These are phyloP conservation scores for Polymixis flavicincta DNA, from an alignment of 2,888 invertebrate species.

Conservation along the genomic window DNA sequence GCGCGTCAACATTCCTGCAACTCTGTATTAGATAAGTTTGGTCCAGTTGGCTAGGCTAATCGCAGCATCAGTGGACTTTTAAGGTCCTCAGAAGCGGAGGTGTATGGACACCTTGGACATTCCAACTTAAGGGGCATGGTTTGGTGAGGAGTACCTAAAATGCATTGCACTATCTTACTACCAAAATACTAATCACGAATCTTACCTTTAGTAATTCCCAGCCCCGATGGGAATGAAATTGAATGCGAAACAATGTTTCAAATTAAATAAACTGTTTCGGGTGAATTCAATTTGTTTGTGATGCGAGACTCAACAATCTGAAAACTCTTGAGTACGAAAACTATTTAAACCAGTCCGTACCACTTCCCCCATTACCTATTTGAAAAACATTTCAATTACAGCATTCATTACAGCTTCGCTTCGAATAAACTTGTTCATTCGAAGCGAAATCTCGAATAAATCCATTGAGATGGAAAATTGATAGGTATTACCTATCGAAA, in stretches of 20 bases:
- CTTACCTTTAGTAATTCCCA: background rate
- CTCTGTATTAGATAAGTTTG: too few species aligned
- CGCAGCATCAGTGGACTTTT: too few species aligned
- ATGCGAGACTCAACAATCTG: background rate
- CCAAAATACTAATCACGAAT: background rate
- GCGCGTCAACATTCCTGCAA: too few species aligned
- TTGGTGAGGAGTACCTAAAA: too few species aligned
- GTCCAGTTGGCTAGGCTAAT: too few species aligned
- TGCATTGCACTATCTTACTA: too few species aligned
- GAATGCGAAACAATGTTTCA: conserved; percentile 14
- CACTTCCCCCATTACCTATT: conserved; percentile 17
- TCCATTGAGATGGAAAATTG: conserved; percentile 9
- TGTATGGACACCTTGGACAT: too few species aligned
- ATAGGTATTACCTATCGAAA: conserved; percentile 7
- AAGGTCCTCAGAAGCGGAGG: too few species aligned
- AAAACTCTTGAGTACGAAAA: conserved; percentile 9
- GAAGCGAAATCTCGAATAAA: background rate
- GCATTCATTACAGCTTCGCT: too few species aligned
- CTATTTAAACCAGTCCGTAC: conserved; percentile 14
- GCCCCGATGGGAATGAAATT: background rate
- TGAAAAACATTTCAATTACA: conserved; percentile 27
- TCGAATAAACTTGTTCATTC: conserved; percentile 3
- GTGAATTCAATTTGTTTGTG: conserved; percentile 17
- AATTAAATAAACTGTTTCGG: conserved; percentile 3
- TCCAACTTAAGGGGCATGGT: too few species aligned